A percentile compares a stretch with the other conserved stretches of the same genome.
These are phyloP conservation scores for Tapirus indicus DNA, from an alignment of 2,797 vertebrate genomes.

Conservation along the genomic window DNA sequence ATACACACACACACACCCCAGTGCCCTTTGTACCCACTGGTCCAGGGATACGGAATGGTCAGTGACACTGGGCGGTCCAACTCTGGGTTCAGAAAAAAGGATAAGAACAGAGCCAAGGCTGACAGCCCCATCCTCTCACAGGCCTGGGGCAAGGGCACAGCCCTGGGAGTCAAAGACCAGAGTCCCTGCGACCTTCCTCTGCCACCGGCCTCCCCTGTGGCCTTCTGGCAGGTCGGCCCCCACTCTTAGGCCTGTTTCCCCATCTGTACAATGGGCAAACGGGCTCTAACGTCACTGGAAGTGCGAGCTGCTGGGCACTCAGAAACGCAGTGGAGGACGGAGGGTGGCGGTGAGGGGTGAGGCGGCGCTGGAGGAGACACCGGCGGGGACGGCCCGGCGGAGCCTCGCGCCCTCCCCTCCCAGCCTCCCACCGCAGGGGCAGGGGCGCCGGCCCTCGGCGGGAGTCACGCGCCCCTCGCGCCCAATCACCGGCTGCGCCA, in stretches of 20 bases:
- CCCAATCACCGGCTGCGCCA: conserved; percentile 72
- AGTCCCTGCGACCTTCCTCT: not conserved
- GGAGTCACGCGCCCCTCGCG: conserved; percentile 68
- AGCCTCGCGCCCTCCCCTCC: not conserved
- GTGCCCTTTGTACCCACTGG: not conserved
- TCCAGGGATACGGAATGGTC: not conserved
- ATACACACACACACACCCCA: not conserved
- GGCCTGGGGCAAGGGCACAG: not conserved
- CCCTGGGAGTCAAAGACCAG: not conserved
- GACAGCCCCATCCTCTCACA: not conserved
- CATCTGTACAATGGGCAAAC: not conserved
- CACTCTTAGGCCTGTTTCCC: not conserved
- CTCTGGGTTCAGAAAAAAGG: not conserved
- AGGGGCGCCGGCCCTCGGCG: not conserved
- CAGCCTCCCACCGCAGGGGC: not conserved
- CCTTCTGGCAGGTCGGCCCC: not conserved
- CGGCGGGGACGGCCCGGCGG: not conserved
- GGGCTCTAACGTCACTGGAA: not conserved
- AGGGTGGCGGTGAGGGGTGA: accelerated
- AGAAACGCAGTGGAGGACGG: accelerated
- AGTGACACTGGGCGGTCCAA: not conserved
- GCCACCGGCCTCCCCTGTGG: not conserved
- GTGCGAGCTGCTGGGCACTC: not conserved
- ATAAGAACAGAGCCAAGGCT: not conserved
- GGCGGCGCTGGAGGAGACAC: not conserved